Base-by-base conservation (phyloP, 30 jellyfish, hydroid and myxozoan genomes). In the Pseudorhiza aurosa region DNA sequence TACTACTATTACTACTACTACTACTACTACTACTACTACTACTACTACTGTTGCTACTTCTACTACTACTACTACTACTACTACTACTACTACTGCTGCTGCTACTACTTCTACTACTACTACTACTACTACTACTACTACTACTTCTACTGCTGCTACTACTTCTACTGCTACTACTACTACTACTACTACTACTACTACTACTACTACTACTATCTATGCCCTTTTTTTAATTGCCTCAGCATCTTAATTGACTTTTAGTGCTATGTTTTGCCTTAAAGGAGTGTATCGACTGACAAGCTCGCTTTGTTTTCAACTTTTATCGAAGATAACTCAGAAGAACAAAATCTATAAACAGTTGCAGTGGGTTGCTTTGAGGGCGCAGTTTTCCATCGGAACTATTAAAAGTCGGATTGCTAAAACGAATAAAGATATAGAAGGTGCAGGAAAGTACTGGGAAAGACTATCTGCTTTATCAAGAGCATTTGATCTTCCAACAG, bases 391-490 rank as follows among this genome's bases (percentile, higher is more conserved):
- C 73, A 33, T 58, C 26, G 68, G 49, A 29, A 26, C 15, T 37
- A 19, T 76, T 43, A 39, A 21, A 37, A 72, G 49, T 21, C 72
- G 60, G 46, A 15, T 39, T 14, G 75, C 72, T 10, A 47, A 28
- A 1, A 10, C 84, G 29, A 0, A 56, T 0, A 29, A 43, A 22
- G 82, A 60, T 4, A 56, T 36, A 62, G 78, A 60, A 27, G 27
- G 18, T 43, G 8, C 73, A 79, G 58, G 65, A 28, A 32, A 53
- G 46, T 69, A 55, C 37, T 79, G 94, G 97, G 94, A 62, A 43
- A 57, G 88, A 40, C 37, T 79, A 33, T 39, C 94, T 11, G 77
- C 78, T 5, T 43, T 88, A 27, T 24, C 82, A 29, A 77, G 49
- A 17, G 80, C 94, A 7, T 72, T 88, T 44, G 85, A 77, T 28